Conservation (phyloP, 2,113 vertebrate genomes). For the Agelaius phoeniceus region DNA sequence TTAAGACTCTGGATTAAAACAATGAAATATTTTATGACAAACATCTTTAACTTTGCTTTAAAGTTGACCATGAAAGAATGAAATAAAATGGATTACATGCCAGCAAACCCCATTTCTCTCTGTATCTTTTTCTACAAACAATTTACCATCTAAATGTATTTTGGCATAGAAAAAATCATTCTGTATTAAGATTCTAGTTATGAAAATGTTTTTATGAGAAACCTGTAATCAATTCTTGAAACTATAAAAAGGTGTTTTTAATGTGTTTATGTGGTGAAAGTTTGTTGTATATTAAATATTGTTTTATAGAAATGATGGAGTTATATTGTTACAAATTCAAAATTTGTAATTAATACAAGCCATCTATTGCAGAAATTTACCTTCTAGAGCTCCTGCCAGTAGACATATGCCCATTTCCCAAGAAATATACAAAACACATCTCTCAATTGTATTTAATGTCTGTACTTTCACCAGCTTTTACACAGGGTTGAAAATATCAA, state of each 20-base stretch:
- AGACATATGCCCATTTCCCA: not conserved
- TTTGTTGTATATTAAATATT: slow-evolving; percentile 82
- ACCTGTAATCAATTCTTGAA: slow-evolving; percentile 76
- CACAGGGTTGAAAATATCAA: not conserved
- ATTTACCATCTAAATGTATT: slow-evolving; percentile 80
- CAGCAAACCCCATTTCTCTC: slow-evolving; percentile 73
- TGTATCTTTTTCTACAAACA: slow-evolving; percentile 71
- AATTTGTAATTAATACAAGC: slow-evolving; percentile 1
- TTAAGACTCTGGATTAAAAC: slow-evolving; percentile 39
- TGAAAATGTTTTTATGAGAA: slow-evolving; percentile 81
- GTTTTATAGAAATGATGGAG: slow-evolving; percentile 78
- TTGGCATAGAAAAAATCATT: slow-evolving; percentile 80
- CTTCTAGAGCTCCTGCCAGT: not conserved
- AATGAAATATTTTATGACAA: slow-evolving; percentile 28
- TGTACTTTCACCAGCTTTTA: not conserved
- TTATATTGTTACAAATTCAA: slow-evolving; percentile 58
- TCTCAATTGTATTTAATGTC: not conserved
- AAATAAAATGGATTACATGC: slow-evolving; percentile 64
- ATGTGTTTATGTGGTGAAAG: slow-evolving; percentile 81
- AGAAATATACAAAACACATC: not conserved
- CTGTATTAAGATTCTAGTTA: slow-evolving; percentile 81
- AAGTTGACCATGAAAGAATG: slow-evolving; percentile 52
- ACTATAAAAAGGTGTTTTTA: slow-evolving; percentile 76
- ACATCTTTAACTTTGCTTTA: slow-evolving; percentile 35
- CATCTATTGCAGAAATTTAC: not conserved